Percentiles rank a stretch among this genome's conserved stretches.
These are phyloP conservation scores for Catharus bicknelli DNA, from an alignment of 2,113 vertebrate species.

Conservation along the genomic window DNA sequence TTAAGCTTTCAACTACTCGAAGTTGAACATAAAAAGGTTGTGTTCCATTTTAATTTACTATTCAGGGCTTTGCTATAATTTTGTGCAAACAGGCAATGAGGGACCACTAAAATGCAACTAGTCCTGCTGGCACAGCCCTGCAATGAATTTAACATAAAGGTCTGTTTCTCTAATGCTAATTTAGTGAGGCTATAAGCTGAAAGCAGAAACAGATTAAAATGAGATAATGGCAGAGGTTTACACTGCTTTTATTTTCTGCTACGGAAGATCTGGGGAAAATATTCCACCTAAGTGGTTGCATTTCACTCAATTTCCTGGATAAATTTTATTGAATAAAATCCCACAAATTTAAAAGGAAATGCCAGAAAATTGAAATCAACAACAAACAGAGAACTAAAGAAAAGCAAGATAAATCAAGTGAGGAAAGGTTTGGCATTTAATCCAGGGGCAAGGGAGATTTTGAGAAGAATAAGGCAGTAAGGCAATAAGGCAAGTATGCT, in stretches of 20 bases:
- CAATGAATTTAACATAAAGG: slow-evolving; percentile 55
- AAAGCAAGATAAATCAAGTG: neutral
- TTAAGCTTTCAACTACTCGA: slow-evolving; percentile 23
- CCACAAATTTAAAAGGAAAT: slow-evolving; percentile 13
- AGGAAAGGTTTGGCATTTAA: neutral
- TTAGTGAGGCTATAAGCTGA: slow-evolving; percentile 51
- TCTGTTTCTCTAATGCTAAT: slow-evolving; percentile 60
- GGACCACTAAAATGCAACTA: slow-evolving; percentile 53
- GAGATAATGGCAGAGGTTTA: slow-evolving; percentile 50
- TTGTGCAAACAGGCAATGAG: slow-evolving; percentile 52
- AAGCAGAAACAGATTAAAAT: slow-evolving; percentile 60
- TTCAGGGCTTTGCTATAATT: slow-evolving; percentile 43
- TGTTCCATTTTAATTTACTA: slow-evolving; percentile 56
- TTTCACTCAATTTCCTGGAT: slow-evolving; percentile 28
- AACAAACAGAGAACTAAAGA: neutral
- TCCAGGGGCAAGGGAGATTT: neutral
- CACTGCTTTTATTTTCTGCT: slow-evolving; percentile 49
- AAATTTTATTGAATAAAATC: slow-evolving; percentile 9
- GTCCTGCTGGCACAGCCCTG: slow-evolving; percentile 42
- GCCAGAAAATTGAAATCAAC: slow-evolving; percentile 4
- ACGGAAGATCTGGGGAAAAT: neutral
- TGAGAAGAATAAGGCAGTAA: neutral
- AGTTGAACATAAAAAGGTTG: slow-evolving; percentile 29
- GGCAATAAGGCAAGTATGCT: neutral
- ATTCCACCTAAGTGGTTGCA: neutral